A percentile compares a stretch with the other conserved stretches of the same genome.
phyloP scores from a whole-genome alignment of 1,140 invertebrate genomes.

The Eubasilissa regina region DNA sequence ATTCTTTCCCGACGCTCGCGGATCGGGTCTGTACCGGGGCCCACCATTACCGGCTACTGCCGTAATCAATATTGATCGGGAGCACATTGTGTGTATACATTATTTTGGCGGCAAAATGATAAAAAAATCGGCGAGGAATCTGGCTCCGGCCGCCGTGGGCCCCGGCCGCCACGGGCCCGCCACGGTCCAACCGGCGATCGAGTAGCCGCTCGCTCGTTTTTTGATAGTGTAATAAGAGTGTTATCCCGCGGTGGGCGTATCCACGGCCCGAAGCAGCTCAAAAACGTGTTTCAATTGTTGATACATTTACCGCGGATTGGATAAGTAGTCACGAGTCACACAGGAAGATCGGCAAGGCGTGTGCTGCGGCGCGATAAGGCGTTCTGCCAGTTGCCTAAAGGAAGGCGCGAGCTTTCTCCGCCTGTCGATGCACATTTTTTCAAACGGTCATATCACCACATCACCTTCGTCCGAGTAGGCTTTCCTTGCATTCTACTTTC shows the following conservation, averaged over 20 bases:
- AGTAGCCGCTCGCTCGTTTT: not conserved
- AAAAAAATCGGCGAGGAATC: constrained; percentile 40
- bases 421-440: too few species aligned
- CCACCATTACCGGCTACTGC: constrained; percentile 47
- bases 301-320: not conserved
- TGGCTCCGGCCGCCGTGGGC: constrained; percentile 17
- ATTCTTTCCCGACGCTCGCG: constrained; percentile 37
- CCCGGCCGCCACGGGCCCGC: not conserved
- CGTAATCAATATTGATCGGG: constrained; percentile 60
- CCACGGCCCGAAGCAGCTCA: not conserved
- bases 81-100: constrained; percentile 54
- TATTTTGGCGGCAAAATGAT: constrained; percentile 40
- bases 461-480: too few species aligned
- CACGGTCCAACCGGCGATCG: not conserved
- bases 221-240: constrained; percentile 15
- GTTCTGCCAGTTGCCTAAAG: not conserved
- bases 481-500: too few species aligned
- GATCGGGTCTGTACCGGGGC: constrained; percentile 18
- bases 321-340: constrained; percentile 19
- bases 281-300: not conserved
- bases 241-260: constrained; percentile 14
- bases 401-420: not conserved
- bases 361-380: constrained; percentile 1
- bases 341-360: not conserved
- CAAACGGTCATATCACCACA: too few species aligned